Evolutionary conservation across 1,140 invertebrate genomes (phyloP).

Genomic region (Lysiphlebus fabarum): DNA sequence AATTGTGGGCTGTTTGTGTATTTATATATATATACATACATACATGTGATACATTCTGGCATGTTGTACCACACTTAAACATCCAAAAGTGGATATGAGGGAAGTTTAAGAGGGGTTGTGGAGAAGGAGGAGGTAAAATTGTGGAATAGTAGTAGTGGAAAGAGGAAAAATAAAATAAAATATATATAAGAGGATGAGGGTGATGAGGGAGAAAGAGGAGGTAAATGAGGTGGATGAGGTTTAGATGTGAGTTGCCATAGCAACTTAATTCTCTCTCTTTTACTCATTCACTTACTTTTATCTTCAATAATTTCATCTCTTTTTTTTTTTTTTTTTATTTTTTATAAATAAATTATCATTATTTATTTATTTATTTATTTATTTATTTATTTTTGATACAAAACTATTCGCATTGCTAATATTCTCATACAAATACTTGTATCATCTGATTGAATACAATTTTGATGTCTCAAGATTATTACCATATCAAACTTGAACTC

Average conservation of each 20-base stretch:
- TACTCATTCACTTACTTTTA: conserved; percentile 23
- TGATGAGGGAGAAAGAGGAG: neutral
- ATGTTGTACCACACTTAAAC: too few species aligned
- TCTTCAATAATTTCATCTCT: conserved; percentile 12
- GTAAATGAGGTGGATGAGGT: conserved; percentile 24
- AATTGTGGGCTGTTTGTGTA: too few species aligned
- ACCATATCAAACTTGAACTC: too few species aligned
- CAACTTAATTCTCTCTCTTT: conserved; percentile 33
- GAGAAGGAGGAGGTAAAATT: neutral
- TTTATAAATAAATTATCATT: conserved; percentile 15
- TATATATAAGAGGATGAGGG: too few species aligned
- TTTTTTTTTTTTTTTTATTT: conserved; percentile 18
- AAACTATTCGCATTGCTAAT: conserved; percentile 13
- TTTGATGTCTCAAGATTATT: too few species aligned
- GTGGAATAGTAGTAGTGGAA: neutral
- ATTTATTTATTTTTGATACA: neutral
- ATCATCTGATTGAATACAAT: too few species aligned
- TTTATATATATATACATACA: too few species aligned
- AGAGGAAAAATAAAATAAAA: too few species aligned
- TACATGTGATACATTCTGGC: too few species aligned
- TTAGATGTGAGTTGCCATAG: conserved; percentile 46
- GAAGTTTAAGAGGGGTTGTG: neutral
- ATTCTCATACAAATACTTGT: conserved; percentile 1
- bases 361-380: conserved; percentile 24
- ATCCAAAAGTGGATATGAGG: too few species aligned